Evolutionary conservation across 2,888 invertebrate species (phyloP), one percentile per base, ranked within the genome.

Genomic region (Himalopsyche kuldschensis): DNA sequence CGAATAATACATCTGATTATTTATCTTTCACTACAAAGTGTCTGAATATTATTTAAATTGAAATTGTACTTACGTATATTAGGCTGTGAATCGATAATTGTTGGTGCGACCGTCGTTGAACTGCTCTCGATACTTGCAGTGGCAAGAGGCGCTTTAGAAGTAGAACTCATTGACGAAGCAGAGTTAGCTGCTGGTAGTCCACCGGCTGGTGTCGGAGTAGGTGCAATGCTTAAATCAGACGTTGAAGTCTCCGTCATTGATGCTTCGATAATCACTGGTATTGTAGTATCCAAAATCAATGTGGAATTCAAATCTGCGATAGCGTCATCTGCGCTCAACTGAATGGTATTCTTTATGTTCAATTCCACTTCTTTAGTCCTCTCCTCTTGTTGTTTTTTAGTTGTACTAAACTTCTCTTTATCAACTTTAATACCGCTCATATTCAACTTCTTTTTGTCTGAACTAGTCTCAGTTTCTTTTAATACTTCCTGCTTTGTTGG

Each of bases 131-230:
- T 27, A 69, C 30, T 69, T 69, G 27, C 24, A 11, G 69, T 69
- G 10, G 69, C 10, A 27, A 69, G 69, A 30, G 69, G 84, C 30
- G 81, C 85, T 63, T 86, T 88, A 24, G 87, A 84, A 69, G 87
- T 85, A 46, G 87, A 87, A 80, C 88, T 85, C 80, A 87, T 86
- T 63, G 86, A 86, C 80, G 82, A 11, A n/a, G 75, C 79, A 79
- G 84, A 84, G 27, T 84, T 85, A 76, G 87, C 86, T 27, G 86
- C 85, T 8, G 91, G 90, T 48, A 92, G 87, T 77, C 88, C 88
- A 85, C 91, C 90, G 4, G 92, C 92, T 30, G 91, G 90, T 5
- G 89, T 90, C 55, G 86, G 88, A 80, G 78, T 82, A 27, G 69
- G 27, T 27, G 69, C 24, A 24, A 79, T 81, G 69, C 81, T 85